Conservation (phyloP, 2,888 invertebrate species). For the Ormyrus thymus region DNA sequence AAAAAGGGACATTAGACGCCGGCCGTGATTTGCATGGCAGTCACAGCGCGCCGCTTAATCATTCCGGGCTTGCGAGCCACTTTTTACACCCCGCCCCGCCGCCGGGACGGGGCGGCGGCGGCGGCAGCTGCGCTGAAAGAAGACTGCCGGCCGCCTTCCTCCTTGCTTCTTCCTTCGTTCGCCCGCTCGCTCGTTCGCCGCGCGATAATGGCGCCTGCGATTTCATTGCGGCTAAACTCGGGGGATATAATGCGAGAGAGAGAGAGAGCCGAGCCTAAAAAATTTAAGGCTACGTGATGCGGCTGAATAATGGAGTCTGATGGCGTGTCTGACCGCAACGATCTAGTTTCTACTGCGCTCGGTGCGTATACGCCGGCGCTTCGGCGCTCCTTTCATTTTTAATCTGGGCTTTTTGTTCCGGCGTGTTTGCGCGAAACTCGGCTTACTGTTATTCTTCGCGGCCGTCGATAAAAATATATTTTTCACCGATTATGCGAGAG, state of each 20-base stretch:
- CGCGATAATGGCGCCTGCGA: too few species aligned
- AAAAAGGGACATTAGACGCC: neutral
- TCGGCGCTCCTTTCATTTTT: too few species aligned
- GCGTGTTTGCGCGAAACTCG: too few species aligned
- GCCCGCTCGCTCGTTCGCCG: too few species aligned
- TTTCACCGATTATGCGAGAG: too few species aligned
- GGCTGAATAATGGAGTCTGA: neutral
- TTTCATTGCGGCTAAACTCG: too few species aligned
- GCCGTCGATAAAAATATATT: too few species aligned
- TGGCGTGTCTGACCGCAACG: constrained; percentile 5
- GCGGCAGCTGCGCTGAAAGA: constrained; percentile 35
- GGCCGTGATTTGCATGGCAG: constrained; percentile 53
- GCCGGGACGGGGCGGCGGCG: neutral
- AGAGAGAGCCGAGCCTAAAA: neutral
- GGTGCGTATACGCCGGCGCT: too few species aligned
- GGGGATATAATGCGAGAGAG: too few species aligned
- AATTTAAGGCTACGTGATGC: neutral
- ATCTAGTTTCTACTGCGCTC: constrained; percentile 11
- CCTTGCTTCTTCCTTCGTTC: neutral
- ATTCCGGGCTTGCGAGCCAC: constrained; percentile 47
- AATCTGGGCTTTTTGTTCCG: too few species aligned
- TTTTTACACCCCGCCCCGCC: constrained; percentile 39
- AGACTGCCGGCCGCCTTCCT: constrained; percentile 11
- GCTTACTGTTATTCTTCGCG: too few species aligned
- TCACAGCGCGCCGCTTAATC: constrained; percentile 53